Conservation (phyloP, 1,140 invertebrate genomes). For the Magallana gigas region DNA sequence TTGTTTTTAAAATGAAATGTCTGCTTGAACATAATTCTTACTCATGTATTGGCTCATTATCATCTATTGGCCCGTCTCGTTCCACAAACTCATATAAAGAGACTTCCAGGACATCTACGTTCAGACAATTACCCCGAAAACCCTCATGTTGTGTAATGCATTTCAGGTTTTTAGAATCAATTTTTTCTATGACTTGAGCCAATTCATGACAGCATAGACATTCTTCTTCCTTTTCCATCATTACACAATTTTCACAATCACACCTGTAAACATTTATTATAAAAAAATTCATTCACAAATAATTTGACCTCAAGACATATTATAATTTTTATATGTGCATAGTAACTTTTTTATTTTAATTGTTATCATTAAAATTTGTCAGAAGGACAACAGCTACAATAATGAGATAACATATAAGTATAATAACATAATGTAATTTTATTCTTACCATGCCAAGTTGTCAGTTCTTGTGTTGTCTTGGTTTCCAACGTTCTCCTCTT, state of each 20-base stretch:
- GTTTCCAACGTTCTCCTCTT: too few species aligned
- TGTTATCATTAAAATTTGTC: too few species aligned
- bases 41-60: conserved; percentile 36
- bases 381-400: too few species aligned
- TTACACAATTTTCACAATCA: too few species aligned
- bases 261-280: not conserved
- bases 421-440: too few species aligned
- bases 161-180: not conserved
- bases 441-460: too few species aligned
- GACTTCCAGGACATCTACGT: conserved; percentile 20
- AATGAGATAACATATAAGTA: too few species aligned
- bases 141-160: conserved; percentile 41
- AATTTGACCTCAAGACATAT: not conserved
- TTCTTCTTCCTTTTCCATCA: too few species aligned
- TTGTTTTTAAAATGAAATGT: not conserved
- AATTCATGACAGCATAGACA: too few species aligned
- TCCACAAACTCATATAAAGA: conserved; percentile 31
- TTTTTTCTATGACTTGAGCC: not conserved
- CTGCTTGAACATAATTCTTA: not conserved
- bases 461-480: too few species aligned
- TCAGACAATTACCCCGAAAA: conserved; percentile 43
- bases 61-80: conserved; percentile 22
- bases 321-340: too few species aligned
- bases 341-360: not conserved
- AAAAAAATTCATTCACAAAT: not conserved